Evolutionary conservation across 2,113 vertebrate genomes (phyloP).

Genomic region (Myotis lucifugus): DNA sequence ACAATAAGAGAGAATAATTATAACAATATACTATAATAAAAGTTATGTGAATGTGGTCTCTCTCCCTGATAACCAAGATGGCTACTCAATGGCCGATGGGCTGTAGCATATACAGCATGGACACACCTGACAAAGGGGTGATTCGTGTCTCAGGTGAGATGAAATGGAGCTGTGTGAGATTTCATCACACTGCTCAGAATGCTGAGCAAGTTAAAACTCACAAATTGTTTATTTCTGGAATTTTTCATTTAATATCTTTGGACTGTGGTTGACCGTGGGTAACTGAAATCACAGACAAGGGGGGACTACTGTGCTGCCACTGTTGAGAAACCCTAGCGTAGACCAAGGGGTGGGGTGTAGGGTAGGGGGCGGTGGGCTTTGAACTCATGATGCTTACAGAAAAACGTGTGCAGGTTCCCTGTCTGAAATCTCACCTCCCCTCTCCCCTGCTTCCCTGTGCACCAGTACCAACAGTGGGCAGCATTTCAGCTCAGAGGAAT

Average conservation of each 20-base stretch:
- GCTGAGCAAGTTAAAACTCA: not conserved
- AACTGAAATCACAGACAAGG: not conserved
- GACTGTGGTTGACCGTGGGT: not conserved
- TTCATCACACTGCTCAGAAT: not conserved
- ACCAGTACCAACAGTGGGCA: not conserved
- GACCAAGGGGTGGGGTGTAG: accelerated
- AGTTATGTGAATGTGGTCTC: not conserved
- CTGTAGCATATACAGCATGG: not conserved
- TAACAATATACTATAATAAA: not conserved
- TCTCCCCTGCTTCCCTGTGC: not conserved
- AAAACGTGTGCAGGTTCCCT: not conserved
- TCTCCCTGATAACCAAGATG: not conserved
- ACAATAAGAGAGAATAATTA: not conserved
- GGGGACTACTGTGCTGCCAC: not conserved
- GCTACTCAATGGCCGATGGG: not conserved
- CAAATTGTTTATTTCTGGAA: not conserved
- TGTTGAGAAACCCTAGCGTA: not conserved
- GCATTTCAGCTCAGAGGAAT: not conserved
- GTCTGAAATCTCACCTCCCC: not conserved
- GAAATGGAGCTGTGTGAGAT: not conserved
- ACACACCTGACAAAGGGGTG: too few relatives aligned
- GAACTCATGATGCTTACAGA: not conserved
- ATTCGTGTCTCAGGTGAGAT: not conserved
- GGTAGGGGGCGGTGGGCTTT: not conserved
- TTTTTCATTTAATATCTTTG: not conserved